Conservation (phyloP, 2,113 vertebrate species). For the Rissa tridactyla region DNA sequence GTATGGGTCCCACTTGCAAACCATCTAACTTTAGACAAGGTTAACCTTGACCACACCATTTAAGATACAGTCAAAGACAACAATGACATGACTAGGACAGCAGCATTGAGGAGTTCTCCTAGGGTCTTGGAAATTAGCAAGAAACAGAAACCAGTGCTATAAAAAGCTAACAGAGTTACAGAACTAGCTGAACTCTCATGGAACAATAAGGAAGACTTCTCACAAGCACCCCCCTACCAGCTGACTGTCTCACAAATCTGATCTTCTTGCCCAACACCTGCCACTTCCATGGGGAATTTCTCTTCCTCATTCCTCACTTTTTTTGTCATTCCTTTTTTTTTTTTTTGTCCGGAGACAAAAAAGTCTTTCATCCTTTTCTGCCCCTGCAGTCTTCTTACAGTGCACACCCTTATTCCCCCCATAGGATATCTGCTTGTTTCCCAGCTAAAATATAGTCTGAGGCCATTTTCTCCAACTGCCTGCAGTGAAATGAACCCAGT, state of each 20-base stretch:
- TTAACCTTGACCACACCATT: background rate
- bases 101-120: background rate
- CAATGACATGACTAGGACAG: background rate
- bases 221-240: background rate
- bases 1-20: background rate
- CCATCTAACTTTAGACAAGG: background rate
- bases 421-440: background rate
- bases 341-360: background rate
- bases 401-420: background rate
- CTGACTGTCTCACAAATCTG: background rate
- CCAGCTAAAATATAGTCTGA: background rate
- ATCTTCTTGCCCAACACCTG: background rate
- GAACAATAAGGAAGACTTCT: background rate
- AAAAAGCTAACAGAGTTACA: background rate
- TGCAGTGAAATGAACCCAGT: constrained; percentile 29
- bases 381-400: background rate
- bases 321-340: background rate
- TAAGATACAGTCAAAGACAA: background rate
- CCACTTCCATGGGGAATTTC: background rate
- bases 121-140: background rate
- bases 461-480: constrained; percentile 15
- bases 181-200: background rate
- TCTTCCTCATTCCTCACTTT: background rate
- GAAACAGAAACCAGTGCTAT: background rate
- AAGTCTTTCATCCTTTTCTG: background rate